Evolutionary conservation across 2,888 invertebrate genomes (phyloP), one percentile per base, ranked within the genome.

Genomic region (Lumbricus terrestris): DNA sequence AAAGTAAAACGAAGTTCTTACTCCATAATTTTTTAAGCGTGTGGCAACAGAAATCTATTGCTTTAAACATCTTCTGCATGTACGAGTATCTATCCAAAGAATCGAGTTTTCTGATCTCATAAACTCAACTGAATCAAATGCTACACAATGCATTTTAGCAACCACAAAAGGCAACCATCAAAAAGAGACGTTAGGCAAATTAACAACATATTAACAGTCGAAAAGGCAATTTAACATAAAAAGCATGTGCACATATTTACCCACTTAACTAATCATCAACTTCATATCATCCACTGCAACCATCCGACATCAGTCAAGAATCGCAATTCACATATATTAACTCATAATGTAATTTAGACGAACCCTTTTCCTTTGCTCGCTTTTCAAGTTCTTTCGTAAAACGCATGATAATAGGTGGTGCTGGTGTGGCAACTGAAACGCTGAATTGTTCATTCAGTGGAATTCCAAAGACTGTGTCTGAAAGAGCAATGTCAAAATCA

Each of bases 401-500:
- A 92, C 96, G 95, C 89, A 96, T 95, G 42, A 97, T 95, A 88
- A 96, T 95, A 91, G 95, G 94, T 29, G 97, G 97, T 16, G 97
- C 88, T 47, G 34, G 96, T 90, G 95, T 95, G 88, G 95, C 94
- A 90, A 96, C 96, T 83, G 95, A 93, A 20, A 96, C 95, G 93
- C 96, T 96, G 93, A 97, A 96, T 94, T 96, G 96, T 89, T 96
- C 95, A 93, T 96, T 96, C 91, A 97, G 95, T 40, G 96, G 96
- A 91, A 96, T 95, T 35, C 97, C 97, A 94, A 97, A 97, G 92
- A 96, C 94, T 92, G 94, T 93, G 34, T 90, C 90, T 90, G 83
- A 23, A 69, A 89, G 11, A 23, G 69, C 29, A 69, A n/a, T 0
- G 69, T n/a, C n/a, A 69, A 69, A 69, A 16, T n/a, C n/a, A n/a